phyloP scores from a whole-genome alignment of 2,888 invertebrate species.

The Eurytoma californica region DNA sequence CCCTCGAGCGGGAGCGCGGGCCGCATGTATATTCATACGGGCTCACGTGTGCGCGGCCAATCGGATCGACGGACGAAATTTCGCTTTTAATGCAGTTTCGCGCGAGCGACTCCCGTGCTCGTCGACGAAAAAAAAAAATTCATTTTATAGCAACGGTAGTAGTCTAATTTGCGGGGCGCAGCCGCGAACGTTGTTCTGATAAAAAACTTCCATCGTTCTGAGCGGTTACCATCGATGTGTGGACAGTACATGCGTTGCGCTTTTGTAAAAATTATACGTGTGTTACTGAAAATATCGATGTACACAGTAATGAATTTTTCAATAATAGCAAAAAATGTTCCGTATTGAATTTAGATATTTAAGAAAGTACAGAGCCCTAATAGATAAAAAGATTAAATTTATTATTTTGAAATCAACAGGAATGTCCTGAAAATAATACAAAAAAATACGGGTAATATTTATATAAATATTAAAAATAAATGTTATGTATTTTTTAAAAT shows the following conservation, averaged over 20 bases:
- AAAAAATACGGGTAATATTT: too few species aligned
- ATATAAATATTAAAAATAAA: too few species aligned
- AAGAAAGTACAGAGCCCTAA: too few species aligned
- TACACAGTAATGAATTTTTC: too few species aligned
- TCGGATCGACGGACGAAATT: slow-evolving; percentile 61
- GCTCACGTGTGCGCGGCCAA: slow-evolving; percentile 54
- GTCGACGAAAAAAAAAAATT: slow-evolving; percentile 41
- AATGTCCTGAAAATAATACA: too few species aligned
- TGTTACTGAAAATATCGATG: too few species aligned
- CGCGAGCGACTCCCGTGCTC: slow-evolving; percentile 17
- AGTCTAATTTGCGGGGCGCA: slow-evolving; percentile 42
- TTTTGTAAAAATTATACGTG: too few species aligned
- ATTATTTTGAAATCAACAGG: too few species aligned
- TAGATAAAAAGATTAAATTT: too few species aligned
- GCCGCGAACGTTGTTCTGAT: background rate
- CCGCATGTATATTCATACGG: background rate
- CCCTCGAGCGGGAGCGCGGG: background rate
- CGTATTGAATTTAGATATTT: too few species aligned
- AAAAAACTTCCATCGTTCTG: slow-evolving; percentile 28
- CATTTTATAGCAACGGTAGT: slow-evolving; percentile 48
- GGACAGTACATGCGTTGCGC: background rate
- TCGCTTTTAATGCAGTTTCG: slow-evolving; percentile 59
- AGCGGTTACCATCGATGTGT: slow-evolving; percentile 4
- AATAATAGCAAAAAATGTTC: too few species aligned
- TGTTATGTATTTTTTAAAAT: too few species aligned